phyloP scores from a whole-genome alignment of 37 sponge, comb jelly and placozoan genomes.

The Chondrosia reniformis region DNA sequence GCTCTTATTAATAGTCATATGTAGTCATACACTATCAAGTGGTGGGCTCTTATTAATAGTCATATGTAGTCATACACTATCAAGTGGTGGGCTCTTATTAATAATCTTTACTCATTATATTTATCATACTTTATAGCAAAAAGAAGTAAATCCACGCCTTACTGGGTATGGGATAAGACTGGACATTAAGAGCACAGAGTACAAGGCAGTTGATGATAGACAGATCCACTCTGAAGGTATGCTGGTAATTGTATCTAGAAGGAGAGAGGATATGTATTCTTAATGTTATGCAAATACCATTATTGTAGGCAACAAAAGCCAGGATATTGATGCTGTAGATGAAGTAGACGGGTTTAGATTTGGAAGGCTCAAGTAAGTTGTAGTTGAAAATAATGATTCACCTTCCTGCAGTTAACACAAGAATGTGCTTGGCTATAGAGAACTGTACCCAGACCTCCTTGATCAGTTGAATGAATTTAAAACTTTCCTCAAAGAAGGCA shows the following conservation, averaged over 20 bases:
- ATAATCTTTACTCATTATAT: conserved; percentile 69
- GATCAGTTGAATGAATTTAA: conserved; percentile 64
- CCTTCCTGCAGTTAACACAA: background rate
- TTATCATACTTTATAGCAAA: too few species aligned
- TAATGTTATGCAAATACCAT: too few species aligned
- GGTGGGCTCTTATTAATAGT: conserved; percentile 21
- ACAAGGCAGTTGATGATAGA: conserved; percentile 92
- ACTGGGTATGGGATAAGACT: conserved; percentile 94
- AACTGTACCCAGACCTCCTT: conserved; percentile 46
- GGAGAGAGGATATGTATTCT: too few species aligned
- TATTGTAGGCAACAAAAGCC: background rate
- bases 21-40: conserved; percentile 59
- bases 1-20: conserved; percentile 34
- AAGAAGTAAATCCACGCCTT: conserved; percentile 23
- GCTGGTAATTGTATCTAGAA: too few species aligned
- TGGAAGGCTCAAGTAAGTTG: conserved; percentile 50
- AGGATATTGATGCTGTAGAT: conserved; percentile 30
- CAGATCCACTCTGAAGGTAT: conserved; percentile 49
- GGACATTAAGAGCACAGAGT: conserved; percentile 95
- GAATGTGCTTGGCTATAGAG: conserved; percentile 17
- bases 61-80: conserved; percentile 71
- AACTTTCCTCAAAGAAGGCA: conserved; percentile 58
- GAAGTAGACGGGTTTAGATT: conserved; percentile 88
- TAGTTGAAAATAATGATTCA: background rate
- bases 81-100: conserved; percentile 12